Percentiles rank a stretch among this genome's conserved stretches.
Conservation (phyloP, 2,888 invertebrate species). For the Sepioteuthis lessoniana region DNA sequence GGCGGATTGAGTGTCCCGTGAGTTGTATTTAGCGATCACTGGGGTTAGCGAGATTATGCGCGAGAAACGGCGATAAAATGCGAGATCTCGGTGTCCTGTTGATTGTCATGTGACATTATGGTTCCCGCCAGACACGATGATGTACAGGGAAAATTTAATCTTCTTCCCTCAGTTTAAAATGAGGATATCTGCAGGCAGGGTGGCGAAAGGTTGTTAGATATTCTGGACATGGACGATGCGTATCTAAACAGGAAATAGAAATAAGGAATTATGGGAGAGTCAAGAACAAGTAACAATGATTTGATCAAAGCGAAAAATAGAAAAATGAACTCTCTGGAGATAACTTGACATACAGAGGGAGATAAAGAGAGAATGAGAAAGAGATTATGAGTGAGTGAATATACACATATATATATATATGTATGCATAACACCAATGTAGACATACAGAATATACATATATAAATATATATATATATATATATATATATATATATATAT, state of each 20-base stretch:
- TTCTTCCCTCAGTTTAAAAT: not conserved
- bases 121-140: constrained; percentile 2
- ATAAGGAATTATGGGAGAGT: not conserved
- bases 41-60: constrained; percentile 25
- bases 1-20: not conserved
- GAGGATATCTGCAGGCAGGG: not conserved
- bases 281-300: not conserved
- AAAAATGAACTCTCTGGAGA: constrained; percentile 5
- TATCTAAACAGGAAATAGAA: not conserved
- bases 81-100: not conserved
- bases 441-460: too few species aligned
- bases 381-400: too few species aligned
- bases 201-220: not conserved
- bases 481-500: too few species aligned
- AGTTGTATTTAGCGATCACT: not conserved
- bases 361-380: too few species aligned
- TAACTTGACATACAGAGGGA: not conserved
- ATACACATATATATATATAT: too few species aligned
- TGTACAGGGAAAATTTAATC: not conserved
- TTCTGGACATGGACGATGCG: not conserved
- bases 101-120: constrained; percentile 17
- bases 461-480: too few species aligned
- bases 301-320: not conserved
- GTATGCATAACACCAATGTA: too few species aligned
- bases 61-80: constrained; percentile 33